Evolutionary conservation across 1,140 invertebrate genomes (phyloP).

Genomic region (Aphaenogaster ashmeadi): DNA sequence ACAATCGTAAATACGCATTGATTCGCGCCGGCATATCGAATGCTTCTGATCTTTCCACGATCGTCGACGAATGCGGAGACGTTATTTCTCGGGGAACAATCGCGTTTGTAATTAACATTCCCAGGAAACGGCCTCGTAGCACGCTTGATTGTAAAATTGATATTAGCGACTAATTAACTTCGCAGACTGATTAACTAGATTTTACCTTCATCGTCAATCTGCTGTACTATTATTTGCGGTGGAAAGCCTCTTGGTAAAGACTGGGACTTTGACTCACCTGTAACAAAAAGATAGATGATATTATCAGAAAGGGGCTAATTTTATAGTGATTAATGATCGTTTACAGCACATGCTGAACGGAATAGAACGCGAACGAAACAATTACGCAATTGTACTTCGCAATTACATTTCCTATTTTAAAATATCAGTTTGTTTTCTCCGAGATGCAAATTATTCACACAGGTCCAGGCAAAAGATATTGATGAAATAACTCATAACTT

Average conservation of each 20-base stretch:
- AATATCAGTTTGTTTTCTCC: neutral
- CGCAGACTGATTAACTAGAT: conserved; percentile 54
- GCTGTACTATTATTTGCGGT: conserved; percentile 76
- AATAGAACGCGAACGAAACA: neutral
- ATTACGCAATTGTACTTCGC: neutral
- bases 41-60: conserved; percentile 49
- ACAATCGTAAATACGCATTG: conserved; percentile 39
- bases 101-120: conserved; percentile 63
- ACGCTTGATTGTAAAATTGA: conserved; percentile 54
- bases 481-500: neutral
- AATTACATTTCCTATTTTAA: neutral
- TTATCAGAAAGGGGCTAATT: neutral
- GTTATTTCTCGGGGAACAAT: conserved; percentile 66
- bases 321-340: conserved; percentile 21
- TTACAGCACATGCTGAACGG: neutral
- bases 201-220: conserved; percentile 81
- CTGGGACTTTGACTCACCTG: conserved; percentile 87
- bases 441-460: neutral
- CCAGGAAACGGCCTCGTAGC: conserved; percentile 28
- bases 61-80: conserved; percentile 34
- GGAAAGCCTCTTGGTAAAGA: conserved; percentile 86
- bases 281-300: conserved; percentile 78
- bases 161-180: conserved; percentile 58
- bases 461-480: neutral
- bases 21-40: conserved; percentile 30